These are phyloP conservation scores for Marmota flaviventris DNA, from an alignment of 2,113 vertebrate species.

Conservation along the genomic window DNA sequence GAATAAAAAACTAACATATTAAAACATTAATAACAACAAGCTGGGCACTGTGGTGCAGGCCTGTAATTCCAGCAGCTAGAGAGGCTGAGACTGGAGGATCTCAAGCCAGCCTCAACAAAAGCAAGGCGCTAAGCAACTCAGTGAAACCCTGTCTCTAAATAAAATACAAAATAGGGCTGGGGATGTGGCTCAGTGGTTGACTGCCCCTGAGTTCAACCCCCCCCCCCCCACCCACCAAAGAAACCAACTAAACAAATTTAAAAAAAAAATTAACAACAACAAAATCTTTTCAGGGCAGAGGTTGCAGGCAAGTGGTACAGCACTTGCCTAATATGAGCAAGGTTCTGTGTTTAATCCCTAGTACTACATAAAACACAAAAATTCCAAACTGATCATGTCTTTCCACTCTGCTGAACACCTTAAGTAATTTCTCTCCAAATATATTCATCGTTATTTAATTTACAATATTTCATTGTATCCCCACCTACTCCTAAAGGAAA, in stretches of 20 bases:
- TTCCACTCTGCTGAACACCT: neutral
- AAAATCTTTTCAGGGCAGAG: neutral
- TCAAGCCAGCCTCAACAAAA: too few species aligned
- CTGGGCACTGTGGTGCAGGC: too few species aligned
- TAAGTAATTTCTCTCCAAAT: conserved; percentile 59
- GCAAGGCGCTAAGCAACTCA: too few species aligned
- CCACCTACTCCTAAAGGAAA: neutral
- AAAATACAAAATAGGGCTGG: too few species aligned
- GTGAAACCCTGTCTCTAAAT: too few species aligned
- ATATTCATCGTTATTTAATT: conserved; percentile 43
- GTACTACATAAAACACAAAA: neutral
- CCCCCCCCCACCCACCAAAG: too few species aligned
- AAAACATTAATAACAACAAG: neutral
- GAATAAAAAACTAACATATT: conserved; percentile 29
- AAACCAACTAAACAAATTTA: neutral
- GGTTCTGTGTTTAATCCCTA: neutral
- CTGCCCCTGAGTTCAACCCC: too few species aligned
- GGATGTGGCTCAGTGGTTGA: too few species aligned
- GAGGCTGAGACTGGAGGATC: too few species aligned
- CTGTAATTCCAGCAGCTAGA: too few species aligned
- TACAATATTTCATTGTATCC: neutral
- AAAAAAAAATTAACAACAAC: neutral
- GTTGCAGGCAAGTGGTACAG: neutral
- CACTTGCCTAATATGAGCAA: too few species aligned
- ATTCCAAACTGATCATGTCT: neutral